Conservation (phyloP, 2,113 vertebrate genomes). For the Vireo altiloquus region DNA sequence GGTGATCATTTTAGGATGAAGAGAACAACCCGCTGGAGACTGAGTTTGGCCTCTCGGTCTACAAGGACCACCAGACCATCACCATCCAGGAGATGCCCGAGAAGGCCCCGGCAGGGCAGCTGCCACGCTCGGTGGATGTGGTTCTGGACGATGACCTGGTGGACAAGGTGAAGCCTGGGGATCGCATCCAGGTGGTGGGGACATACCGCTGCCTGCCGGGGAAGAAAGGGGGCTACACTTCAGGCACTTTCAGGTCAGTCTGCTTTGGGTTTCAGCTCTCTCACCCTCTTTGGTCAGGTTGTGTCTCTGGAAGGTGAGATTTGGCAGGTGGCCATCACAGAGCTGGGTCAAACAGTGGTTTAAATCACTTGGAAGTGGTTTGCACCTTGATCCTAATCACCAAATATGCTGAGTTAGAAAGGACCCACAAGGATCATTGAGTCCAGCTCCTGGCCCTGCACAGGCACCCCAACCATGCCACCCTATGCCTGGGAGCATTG, state of each 20-base stretch:
- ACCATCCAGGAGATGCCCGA: conserved; percentile 99
- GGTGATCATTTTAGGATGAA: conserved; percentile 79
- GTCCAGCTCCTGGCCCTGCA: not conserved
- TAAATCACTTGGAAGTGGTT: not conserved
- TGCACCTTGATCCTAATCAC: not conserved
- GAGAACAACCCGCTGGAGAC: conserved; percentile 98
- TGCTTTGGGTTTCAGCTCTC: not conserved
- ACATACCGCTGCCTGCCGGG: conserved; percentile 94
- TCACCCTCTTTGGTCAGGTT: not conserved
- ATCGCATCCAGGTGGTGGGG: conserved; percentile 90
- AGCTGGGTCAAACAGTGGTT: not conserved
- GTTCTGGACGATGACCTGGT: conserved; percentile 95
- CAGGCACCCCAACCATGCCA: not conserved
- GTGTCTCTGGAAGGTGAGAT: not conserved
- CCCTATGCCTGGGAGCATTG: not conserved
- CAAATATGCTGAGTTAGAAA: not conserved
- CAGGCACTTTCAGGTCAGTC: conserved; percentile 90
- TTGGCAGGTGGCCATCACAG: not conserved
- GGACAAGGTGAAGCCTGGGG: conserved; percentile 90
- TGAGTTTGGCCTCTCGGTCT: conserved; percentile 90
- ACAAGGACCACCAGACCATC: conserved; percentile 96
- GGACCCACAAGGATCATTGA: rapidly evolving
- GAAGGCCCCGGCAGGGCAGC: conserved; percentile 95
- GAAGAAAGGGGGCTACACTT: conserved; percentile 95
- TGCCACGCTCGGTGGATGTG: conserved; percentile 93